Evolutionary conservation across 2,888 invertebrate species (phyloP), one percentile per base, ranked within the genome.

Genomic region (Teleogryllus oceanicus): DNA sequence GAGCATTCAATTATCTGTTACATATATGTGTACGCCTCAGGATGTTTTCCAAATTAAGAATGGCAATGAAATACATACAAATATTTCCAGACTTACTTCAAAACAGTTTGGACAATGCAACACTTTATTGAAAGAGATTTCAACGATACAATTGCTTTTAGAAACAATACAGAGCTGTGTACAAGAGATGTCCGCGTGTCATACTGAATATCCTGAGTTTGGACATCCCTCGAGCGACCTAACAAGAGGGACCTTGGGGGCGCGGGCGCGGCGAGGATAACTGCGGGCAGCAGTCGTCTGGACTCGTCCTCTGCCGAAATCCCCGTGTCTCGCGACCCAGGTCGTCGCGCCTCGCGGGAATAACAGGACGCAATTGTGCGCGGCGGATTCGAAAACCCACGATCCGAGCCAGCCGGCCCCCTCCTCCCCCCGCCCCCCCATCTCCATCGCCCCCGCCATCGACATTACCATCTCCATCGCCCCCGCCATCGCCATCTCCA

Each of bases 381-480:
- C 62, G n/a, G n/a, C 62, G 62, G 62, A 62, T 62, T 62, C n/a
- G 13, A 62, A 62, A 62, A 62, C 62, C 62, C 62, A 62, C 62
- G 62, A 37, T 5, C 37, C 10, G 62, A n/a, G 13, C n/a, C 62
- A 16, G 8, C 5, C 62, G 8, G 13, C 62, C 62, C 62, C 62
- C 62, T 5, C 62, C 5, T 13, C n/a, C 1, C 3, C 8, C 62
- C 2, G 0, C 62, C 4, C 8, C 62, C 62, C 13, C 37, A 37
- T n/a, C 37, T 37, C 37, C 37, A 37, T 37, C 37, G 37, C 37
- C 37, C 37, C 5, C 8, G 5, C 37, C 8, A 0, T 37, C 37
- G 37, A 0, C 24, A 24, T 3, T 2, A 0, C 24, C 24, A 21
- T 24, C 37, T 4, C 37, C 8, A 8, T 37, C 37, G 37, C 37